A percentile compares a stretch with the other conserved stretches of the same genome.
Conservation (phyloP, 2,888 invertebrate genomes). For the Andrena haemorrhoa region DNA sequence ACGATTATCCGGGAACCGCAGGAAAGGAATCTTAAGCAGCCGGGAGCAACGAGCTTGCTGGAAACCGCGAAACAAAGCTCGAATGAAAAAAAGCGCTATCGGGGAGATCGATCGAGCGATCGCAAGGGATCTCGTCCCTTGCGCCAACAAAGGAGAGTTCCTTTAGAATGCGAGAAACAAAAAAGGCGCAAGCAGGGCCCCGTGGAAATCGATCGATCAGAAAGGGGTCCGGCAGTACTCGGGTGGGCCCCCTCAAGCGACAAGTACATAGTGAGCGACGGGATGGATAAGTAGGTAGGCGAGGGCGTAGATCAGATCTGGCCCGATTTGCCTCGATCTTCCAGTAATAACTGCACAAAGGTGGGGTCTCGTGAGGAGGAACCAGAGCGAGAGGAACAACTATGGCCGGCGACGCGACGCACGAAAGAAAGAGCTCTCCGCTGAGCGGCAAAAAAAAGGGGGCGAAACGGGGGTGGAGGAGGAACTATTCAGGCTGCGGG, state of each 20-base stretch:
- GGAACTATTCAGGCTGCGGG: slow-evolving; percentile 80
- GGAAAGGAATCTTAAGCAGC: slow-evolving; percentile 5
- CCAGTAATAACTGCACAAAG: slow-evolving; percentile 73
- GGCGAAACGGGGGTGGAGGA: slow-evolving; percentile 49
- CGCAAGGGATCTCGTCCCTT: slow-evolving; percentile 19
- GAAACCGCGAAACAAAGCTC: slow-evolving; percentile 52
- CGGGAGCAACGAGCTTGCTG: slow-evolving; percentile 2
- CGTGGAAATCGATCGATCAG: slow-evolving; percentile 58
- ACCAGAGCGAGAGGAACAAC: slow-evolving; percentile 46
- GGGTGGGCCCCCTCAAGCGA: slow-evolving; percentile 37
- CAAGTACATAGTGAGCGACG: slow-evolving; percentile 20
- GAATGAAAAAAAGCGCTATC: slow-evolving; percentile 52
- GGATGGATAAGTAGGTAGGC: slow-evolving; percentile 54
- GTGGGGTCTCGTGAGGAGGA: slow-evolving; percentile 40
- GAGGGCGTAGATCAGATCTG: slow-evolving; percentile 76
- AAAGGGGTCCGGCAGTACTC: slow-evolving; percentile 34
- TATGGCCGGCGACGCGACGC: neutral
- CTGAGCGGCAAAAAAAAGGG: slow-evolving; percentile 29
- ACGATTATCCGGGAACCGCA: slow-evolving; percentile 1
- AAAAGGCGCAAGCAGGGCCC: slow-evolving; percentile 29
- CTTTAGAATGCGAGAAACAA: slow-evolving; percentile 57
- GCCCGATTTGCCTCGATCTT: slow-evolving; percentile 78
- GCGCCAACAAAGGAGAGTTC: slow-evolving; percentile 39
- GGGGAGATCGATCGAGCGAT: slow-evolving; percentile 49
- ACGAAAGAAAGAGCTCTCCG: slow-evolving; percentile 20